Base-by-base conservation (phyloP, 2,888 invertebrate genomes). In the Chymomyza caudatula region DNA sequence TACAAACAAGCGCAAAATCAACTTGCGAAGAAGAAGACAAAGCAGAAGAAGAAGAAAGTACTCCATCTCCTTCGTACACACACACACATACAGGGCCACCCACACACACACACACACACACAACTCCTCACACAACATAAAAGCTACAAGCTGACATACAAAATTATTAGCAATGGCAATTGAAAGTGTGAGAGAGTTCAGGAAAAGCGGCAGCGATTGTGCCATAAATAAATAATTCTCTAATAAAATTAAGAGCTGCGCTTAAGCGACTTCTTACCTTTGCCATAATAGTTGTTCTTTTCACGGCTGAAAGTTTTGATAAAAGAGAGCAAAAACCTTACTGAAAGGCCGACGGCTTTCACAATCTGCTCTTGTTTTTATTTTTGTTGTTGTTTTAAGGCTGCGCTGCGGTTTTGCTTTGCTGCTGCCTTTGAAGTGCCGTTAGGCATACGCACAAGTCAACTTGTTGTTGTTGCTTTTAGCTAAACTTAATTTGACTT, bases 231-330 rank as follows among this genome's bases (percentile, higher is more conserved):
- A 78, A 77, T 80, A 71, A 80, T 77, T 79, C 73, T 67, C 65
- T 72, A 80, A 81, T 80, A 78, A 77, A 76, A 78, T 78, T 74
- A 81, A 80, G 70, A 73, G 80, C 67, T 68, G 13, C 51, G 62
- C 65, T 60, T 76, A 53, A 13, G 11, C 15, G 25, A 3, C 23
- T 57, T 65, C 76, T 74, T 79, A 87, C 86, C 87, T 86, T 87
- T 67, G 85, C 78, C 86, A 86, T 86, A 71, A 74, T 76, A 71
- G 61, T 49, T 63, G 58, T 67, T 51, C 44, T 67, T 54, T 11
- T 44, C 20, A 37, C 20, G 44, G 4, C 15, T 44, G 44, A 4
- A 19, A 11, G 13, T 20, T 22, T 22, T 51, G 51, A 17, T 51
- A 20, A 55, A 43, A 55, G 4, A 47, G 11, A 23, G 6, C 43